Evolutionary conservation across 2,113 vertebrate genomes (phyloP), one percentile per base, ranked within the genome.

Genomic region (Mesitornis unicolor): DNA sequence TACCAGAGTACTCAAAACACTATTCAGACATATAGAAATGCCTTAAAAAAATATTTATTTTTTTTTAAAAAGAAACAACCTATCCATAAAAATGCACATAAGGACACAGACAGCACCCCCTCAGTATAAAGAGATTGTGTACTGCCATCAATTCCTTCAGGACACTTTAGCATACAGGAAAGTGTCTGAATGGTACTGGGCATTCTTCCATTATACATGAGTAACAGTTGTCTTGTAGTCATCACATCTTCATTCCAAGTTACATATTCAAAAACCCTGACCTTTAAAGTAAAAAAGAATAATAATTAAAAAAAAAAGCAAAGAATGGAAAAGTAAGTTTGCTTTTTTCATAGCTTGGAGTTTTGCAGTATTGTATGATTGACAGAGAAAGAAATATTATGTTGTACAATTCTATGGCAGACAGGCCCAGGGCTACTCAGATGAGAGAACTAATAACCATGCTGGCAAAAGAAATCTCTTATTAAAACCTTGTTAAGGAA

Each of bases 401-500:
- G 67, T 92, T 97, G 87, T 98, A 94, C 43, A 94, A 89, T 97
- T 97, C 90, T 89, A 16, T 64, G 69, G 53, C 84, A 96, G 93
- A 96, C 74, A 93, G 90, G 86, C 96, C 92, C 87, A 94, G 59
- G 92, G 97, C 96, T 97, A 93, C 97, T 97, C 93, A 96, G 87
- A 95, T 95, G 90, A 97, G 69, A 95, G 75, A 97, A 93, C 94
- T 97, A 97, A 97, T 97, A 97, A 96, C 86, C 92, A 95, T 74
- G 60, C 65, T 95, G 83, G 73, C 64, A 95, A 97, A 97, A 95
- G 70, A 97, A 97, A 96, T 94, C 95, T 79, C 95, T 97, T 97
- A 96, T 97, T 98, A 98, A 97, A 98, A 95, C 70, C 97, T 97
- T 96, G 91, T 96, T 97, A 97, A 97, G 75, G 80, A 93, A 97